These are phyloP conservation scores for Limenitis arthemis DNA, from an alignment of 2,888 invertebrate genomes.

Conservation along the genomic window DNA sequence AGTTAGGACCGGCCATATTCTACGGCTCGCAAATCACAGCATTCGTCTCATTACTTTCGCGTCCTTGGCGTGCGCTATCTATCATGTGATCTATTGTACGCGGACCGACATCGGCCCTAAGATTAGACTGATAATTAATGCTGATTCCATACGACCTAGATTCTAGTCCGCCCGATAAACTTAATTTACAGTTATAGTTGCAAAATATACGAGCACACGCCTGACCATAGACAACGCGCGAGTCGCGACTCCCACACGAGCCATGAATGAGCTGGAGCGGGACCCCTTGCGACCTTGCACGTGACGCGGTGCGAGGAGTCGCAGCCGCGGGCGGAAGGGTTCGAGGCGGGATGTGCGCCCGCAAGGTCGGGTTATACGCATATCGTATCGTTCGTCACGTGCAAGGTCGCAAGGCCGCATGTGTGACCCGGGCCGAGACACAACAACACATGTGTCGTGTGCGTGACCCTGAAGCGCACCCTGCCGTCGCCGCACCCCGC, in stretches of 20 bases:
- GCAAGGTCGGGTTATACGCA: slow-evolving; percentile 39
- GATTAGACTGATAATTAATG: slow-evolving; percentile 71
- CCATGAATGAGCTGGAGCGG: slow-evolving; percentile 41
- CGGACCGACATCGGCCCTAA: slow-evolving; percentile 64
- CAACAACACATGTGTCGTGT: slow-evolving; percentile 57
- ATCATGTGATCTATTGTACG: slow-evolving; percentile 71
- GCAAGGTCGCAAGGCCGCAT: too few species aligned
- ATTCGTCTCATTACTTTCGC: slow-evolving; percentile 51
- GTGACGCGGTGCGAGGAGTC: slow-evolving; percentile 38
- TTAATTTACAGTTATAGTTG: slow-evolving; percentile 71
- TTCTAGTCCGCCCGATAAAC: slow-evolving; percentile 66
- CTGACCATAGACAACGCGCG: slow-evolving; percentile 64
- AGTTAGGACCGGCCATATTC: slow-evolving; percentile 38
- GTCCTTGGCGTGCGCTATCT: slow-evolving; percentile 67
- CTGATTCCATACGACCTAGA: slow-evolving; percentile 72
- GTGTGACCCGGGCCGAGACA: slow-evolving; percentile 43
- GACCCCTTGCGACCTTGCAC: slow-evolving; percentile 38
- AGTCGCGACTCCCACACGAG: slow-evolving; percentile 50
- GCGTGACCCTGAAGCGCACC: slow-evolving; percentile 47
- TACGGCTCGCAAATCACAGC: slow-evolving; percentile 27
- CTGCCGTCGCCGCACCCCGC: slow-evolving; percentile 40
- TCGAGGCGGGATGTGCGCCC: slow-evolving; percentile 18
- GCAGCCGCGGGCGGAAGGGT: slow-evolving; percentile 24
- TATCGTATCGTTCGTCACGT: too few species aligned
- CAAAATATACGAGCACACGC: slow-evolving; percentile 61